Conservation (phyloP, 2,113 vertebrate species). For the Eulemur rufifrons region DNA sequence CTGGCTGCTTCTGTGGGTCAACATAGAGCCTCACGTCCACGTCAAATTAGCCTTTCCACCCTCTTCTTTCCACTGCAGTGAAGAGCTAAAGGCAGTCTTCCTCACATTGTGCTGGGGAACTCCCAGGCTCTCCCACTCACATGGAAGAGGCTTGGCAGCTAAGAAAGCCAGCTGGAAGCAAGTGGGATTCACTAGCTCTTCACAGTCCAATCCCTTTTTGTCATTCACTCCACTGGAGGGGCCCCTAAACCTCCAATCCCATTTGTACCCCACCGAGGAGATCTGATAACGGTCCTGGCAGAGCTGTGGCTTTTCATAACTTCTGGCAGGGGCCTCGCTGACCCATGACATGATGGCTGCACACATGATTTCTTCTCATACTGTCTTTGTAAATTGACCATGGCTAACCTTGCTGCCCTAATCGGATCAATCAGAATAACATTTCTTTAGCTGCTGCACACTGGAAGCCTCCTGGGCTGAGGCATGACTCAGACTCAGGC, state of each 20-base stretch:
- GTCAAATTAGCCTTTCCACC: constrained; percentile 9
- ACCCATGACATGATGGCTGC: constrained; percentile 61
- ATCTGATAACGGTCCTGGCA: constrained; percentile 70
- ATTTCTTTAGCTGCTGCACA: constrained; percentile 60
- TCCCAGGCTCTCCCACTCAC: background rate
- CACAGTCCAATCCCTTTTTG: constrained; percentile 29
- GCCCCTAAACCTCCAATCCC: constrained; percentile 60
- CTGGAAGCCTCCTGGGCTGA: constrained; percentile 66
- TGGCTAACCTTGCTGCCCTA: constrained; percentile 76
- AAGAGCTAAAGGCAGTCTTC: background rate
- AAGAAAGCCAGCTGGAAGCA: constrained; percentile 30
- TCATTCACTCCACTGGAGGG: constrained; percentile 48
- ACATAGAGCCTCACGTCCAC: background rate
- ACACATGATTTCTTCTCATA: constrained; percentile 77
- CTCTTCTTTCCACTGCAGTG: background rate
- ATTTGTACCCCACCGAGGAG: constrained; percentile 63
- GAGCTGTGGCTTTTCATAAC: constrained; percentile 60
- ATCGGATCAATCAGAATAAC: constrained; percentile 78
- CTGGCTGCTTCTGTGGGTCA: constrained; percentile 59
- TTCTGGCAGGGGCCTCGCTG: constrained; percentile 67
- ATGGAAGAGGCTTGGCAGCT: background rate
- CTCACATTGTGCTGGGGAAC: no score
- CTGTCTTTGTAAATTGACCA: constrained; percentile 78
- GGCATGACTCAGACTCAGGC: constrained; percentile 64
- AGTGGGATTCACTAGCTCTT: background rate